Base-by-base conservation (phyloP, 2,888 invertebrate genomes). In the Allolobophora icterica region DNA sequence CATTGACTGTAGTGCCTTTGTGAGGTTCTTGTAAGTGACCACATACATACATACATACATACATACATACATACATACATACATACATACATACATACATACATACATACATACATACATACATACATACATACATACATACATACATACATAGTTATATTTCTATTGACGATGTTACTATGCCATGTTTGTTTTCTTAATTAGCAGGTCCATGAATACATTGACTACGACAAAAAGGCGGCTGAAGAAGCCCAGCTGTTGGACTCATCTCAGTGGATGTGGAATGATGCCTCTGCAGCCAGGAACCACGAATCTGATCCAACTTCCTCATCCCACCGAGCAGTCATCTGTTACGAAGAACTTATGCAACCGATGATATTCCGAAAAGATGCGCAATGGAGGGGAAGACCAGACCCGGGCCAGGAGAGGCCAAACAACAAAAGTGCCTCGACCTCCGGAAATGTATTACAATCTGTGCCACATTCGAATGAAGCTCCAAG, bases 191-290 rank as follows among this genome's bases (percentile, higher is more conserved):
- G 2, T 87, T 19, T 3, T 38, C 35, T 24, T 33, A 8, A 87
- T 34, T 34, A 11, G 5, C 87, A 87, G 87, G 8, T 34, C 21
- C 87, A 24, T 6, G 38, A 11, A 13, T 87, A 87, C 38, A 87
- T 87, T 17, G 87, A 87, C 38, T 35, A 87, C n/a, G 87, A 87
- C 87, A 87, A 87, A 17, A 87, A 87, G 35, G 6, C n/a, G 34
- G 87, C 34, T 11, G 87, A 87, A 34, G 38, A 87, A 13, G 35
- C 34, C 35, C 87, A 34, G 5, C 34, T 38, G 87, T 87, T 34
- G n/a, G n/a, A 71, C n/a, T 71, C 71, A 11, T 71, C 71, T 71
- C 71, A 71, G 87, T 87, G 33, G 87, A 87, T 87, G 87, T 35
- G 87, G 87, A 34, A 34, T 11, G 34, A 24, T 33, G 35, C 35